phyloP scores from a whole-genome alignment of 1,140 invertebrate genomes.

The Drosophila bipectinata region DNA sequence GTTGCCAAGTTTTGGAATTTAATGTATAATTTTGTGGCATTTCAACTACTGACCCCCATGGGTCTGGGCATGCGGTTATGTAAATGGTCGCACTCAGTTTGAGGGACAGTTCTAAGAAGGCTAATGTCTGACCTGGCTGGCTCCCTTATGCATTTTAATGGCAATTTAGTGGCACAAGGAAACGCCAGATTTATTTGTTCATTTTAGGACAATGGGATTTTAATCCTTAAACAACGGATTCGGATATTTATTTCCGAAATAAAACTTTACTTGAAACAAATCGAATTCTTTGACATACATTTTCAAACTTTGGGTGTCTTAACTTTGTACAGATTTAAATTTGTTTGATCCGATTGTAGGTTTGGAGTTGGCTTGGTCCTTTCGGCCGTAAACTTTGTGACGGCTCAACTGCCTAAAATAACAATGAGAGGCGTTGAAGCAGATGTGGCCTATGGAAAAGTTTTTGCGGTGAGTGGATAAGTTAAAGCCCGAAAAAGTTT shows the following conservation, averaged over 20 bases:
- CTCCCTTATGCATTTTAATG: constrained; percentile 71
- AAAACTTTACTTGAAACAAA: constrained; percentile 7
- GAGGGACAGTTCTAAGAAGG: constrained; percentile 28
- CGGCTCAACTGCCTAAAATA: constrained; percentile 54
- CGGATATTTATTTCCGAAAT: neutral
- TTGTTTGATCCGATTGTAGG: constrained; percentile 33
- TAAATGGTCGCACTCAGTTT: constrained; percentile 57
- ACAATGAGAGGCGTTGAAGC: constrained; percentile 53
- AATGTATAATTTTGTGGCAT: constrained; percentile 80
- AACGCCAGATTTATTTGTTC: neutral
- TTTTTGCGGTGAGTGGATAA: constrained; percentile 69
- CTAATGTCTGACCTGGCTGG: constrained; percentile 51
- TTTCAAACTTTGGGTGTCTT: neutral
- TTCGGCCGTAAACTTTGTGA: constrained; percentile 54
- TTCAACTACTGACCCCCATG: constrained; percentile 56
- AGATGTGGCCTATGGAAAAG: constrained; percentile 67
- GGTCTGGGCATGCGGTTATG: constrained; percentile 49
- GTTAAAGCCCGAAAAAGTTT: constrained; percentile 61
- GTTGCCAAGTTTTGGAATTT: constrained; percentile 73
- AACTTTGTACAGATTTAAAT: constrained; percentile 4
- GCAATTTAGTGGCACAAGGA: constrained; percentile 29
- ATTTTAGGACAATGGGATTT: neutral
- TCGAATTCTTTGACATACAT: constrained; percentile 17
- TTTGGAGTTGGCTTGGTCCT: constrained; percentile 12
- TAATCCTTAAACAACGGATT: neutral